Base-by-base conservation (phyloP, 2,113 vertebrate species). In the Ursus arctos region DNA sequence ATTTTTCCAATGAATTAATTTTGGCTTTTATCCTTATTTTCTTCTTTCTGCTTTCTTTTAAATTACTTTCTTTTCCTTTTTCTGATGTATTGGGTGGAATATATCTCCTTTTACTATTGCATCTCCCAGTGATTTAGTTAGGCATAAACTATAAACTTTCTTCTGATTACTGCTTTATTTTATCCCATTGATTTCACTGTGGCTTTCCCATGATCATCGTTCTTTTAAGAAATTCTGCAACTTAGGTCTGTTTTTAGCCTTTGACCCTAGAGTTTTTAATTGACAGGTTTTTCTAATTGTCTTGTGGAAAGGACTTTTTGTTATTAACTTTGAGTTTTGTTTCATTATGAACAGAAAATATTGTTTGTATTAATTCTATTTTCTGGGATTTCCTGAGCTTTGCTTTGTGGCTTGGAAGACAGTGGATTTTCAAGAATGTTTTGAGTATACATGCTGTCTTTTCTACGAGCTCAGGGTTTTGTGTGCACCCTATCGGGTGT, bases 401-500 rank as follows among this genome's bases (percentile, higher is more conserved):
- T 22, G 69, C 57, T 82, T 7, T 28, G 67, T 1, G 67, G 91
- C 72, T 26, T 61, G 82, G 33, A 18, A 31, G 8, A 1, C 11
- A 57, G 43, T 19, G 8, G 49, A 22, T 16, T 51, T 24, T 61
- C 49, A 40, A 7, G 51, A 51, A 12, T 15, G 80, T 40, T 12
- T 2, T 4, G 18, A 0, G 2, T 6, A 12, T 33, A 31, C n/a
- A 2, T 0, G 43, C 33, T 6, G 4, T 11, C 72, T 61, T 36
- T 19, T 14, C 15, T 6, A 0, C 0, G 74, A 19, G 67, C 5
- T 11, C 49, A 1, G 4, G 59, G 19, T 28, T 49, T 12, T 14
- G 1, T 0, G 21, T 1, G 1, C 6, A 16, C 6, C 13, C 2
- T 11, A 0, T 1, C 0, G 0, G 3, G 31, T 0, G 24, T 2